A percentile compares a stretch with the other conserved stretches of the same genome.
phyloP scores from a whole-genome alignment of 2,113 vertebrate genomes.

The Gnathonemus echidnorhynchus region DNA sequence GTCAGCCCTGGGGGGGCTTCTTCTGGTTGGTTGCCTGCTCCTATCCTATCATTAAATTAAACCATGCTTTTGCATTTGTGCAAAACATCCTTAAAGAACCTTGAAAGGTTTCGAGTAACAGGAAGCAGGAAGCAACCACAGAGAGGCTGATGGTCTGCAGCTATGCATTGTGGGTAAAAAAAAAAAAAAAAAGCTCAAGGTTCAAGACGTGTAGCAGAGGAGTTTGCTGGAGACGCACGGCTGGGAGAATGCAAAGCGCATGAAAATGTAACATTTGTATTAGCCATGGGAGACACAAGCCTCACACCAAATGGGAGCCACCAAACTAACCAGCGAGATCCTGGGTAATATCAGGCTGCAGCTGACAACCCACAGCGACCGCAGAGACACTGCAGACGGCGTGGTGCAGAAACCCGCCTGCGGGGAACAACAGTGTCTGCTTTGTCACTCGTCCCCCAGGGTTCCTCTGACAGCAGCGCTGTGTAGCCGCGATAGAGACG shows the following conservation, averaged over 20 bases:
- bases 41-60: slow-evolving; percentile 2
- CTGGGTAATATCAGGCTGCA: neutral
- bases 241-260: neutral
- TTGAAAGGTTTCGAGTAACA: neutral
- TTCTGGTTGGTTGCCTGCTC: neutral
- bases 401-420: neutral
- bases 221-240: neutral
- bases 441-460: neutral
- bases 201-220: neutral
- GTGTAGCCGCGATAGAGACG: neutral
- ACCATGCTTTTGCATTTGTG: neutral
- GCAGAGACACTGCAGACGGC: neutral
- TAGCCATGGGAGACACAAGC: neutral
- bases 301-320: neutral
- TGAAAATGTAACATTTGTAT: neutral
- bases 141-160: neutral
- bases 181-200: neutral
- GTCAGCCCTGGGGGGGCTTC: neutral
- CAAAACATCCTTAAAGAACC: neutral
- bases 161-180: neutral
- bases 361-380: neutral
- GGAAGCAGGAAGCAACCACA: neutral
- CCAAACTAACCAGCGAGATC: neutral
- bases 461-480: neutral
- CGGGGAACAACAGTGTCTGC: neutral